Percentiles rank a stretch among this genome's conserved stretches.
Conservation (phyloP, 2,888 invertebrate species). For the Chrysodeixis includens region DNA sequence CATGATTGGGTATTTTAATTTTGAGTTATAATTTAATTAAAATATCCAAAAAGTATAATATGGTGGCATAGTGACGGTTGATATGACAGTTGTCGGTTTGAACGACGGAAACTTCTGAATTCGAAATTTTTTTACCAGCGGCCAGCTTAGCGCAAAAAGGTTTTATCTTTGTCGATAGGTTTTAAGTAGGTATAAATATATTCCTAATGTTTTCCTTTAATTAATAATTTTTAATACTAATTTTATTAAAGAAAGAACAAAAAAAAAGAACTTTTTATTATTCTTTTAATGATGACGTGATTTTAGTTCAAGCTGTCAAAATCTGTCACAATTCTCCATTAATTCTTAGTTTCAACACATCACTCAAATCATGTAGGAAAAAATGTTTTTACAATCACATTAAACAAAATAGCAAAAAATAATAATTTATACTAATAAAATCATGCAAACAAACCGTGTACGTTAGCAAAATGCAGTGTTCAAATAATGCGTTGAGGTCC, state of each 20-base stretch:
- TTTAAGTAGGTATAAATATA: background rate
- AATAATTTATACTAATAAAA: conserved; percentile 30
- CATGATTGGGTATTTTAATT: conserved; percentile 64
- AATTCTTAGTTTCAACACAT: conserved; percentile 11
- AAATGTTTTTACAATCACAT: conserved; percentile 10
- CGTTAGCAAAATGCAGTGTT: conserved; percentile 42
- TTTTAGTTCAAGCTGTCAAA: conserved; percentile 11
- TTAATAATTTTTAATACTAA: background rate
- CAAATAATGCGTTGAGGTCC: conserved; percentile 37
- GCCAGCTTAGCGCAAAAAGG: conserved; percentile 22
- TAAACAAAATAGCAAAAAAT: conserved; percentile 14
- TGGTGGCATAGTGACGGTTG: conserved; percentile 71
- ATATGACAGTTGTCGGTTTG: conserved; percentile 51
- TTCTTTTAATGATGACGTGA: background rate
- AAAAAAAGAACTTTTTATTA: background rate
- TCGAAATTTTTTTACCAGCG: conserved; percentile 50
- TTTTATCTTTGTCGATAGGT: conserved; percentile 6
- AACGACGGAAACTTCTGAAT: conserved; percentile 59
- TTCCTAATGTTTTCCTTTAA: background rate
- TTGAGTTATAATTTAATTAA: conserved; percentile 55
- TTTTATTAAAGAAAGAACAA: background rate
- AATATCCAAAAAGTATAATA: conserved; percentile 52
- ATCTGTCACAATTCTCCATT: conserved; percentile 28
- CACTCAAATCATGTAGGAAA: conserved; percentile 34
- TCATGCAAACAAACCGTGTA: conserved; percentile 26